phyloP scores from a whole-genome alignment of 2,113 vertebrate species.

The Oenanthe melanoleuca region DNA sequence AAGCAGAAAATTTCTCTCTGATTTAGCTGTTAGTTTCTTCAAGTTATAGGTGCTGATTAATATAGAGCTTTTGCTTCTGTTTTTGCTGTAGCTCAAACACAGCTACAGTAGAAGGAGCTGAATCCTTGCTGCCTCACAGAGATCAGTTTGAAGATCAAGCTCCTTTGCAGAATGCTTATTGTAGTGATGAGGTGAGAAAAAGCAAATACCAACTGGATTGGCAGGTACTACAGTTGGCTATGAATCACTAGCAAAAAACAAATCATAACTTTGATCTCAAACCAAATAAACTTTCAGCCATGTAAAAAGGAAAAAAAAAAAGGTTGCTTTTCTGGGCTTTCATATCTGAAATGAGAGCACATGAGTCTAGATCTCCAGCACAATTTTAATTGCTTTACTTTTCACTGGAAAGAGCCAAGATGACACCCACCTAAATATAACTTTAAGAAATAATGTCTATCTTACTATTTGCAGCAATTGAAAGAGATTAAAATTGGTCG shows the following conservation, averaged over 20 bases:
- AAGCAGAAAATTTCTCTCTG: background rate
- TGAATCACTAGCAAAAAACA: background rate
- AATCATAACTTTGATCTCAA: background rate
- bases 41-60: background rate
- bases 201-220: background rate
- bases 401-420: background rate
- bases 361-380: background rate
- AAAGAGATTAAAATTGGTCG: background rate
- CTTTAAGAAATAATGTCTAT: background rate
- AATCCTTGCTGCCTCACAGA: background rate
- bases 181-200: background rate
- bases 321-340: background rate
- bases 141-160: background rate
- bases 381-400: background rate
- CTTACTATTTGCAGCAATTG: background rate
- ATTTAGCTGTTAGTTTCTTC: background rate
- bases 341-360: background rate
- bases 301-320: background rate
- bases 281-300: background rate
- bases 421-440: background rate
- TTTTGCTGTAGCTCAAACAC: background rate
- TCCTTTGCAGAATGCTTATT: background rate
- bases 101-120: background rate
- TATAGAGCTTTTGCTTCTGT: background rate
- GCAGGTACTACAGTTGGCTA: background rate